These are phyloP conservation scores for Drosophila nr. fundita DNA, from an alignment of 2,888 invertebrate species.

Conservation along the genomic window DNA sequence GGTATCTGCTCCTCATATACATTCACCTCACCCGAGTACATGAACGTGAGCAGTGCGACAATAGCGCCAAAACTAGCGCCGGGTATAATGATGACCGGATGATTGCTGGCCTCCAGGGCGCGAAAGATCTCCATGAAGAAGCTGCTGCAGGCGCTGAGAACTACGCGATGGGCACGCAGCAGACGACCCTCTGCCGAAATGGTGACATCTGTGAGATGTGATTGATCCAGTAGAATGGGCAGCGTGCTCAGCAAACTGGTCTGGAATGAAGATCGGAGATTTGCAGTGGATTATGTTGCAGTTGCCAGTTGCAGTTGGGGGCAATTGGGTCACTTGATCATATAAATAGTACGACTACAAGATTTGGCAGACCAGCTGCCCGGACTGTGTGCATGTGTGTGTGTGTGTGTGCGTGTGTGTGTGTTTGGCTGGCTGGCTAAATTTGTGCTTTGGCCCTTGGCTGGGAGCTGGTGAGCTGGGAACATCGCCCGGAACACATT, in stretches of 20 bases:
- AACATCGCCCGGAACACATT: slow-evolving; percentile 59
- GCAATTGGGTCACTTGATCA: slow-evolving; percentile 68
- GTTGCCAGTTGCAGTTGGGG: slow-evolving; percentile 31
- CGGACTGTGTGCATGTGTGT: slow-evolving; percentile 6
- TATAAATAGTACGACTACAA: slow-evolving; percentile 62
- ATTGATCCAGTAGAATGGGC: slow-evolving; percentile 91
- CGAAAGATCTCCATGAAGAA: slow-evolving; percentile 94
- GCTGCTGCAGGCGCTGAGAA: slow-evolving; percentile 95
- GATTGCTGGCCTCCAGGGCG: slow-evolving; percentile 83
- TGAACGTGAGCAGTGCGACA: slow-evolving; percentile 91
- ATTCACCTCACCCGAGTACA: slow-evolving; percentile 95
- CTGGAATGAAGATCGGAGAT: slow-evolving; percentile 85
- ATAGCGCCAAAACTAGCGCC: slow-evolving; percentile 84
- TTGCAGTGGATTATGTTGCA: slow-evolving; percentile 12
- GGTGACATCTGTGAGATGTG: slow-evolving; percentile 94
- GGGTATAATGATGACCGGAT: slow-evolving; percentile 85
- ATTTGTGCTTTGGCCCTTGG: slow-evolving; percentile 52
- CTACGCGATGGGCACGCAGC: slow-evolving; percentile 93
- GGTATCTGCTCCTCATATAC: slow-evolving; percentile 92
- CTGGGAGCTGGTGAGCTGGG: slow-evolving; percentile 29
- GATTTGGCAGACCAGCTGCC: slow-evolving; percentile 60
- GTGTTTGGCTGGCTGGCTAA: slow-evolving; percentile 32
- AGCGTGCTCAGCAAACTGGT: slow-evolving; percentile 91
- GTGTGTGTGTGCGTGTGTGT: neutral
- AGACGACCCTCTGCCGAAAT: slow-evolving; percentile 93